A percentile compares a stretch with the other conserved stretches of the same genome.
These are phyloP conservation scores for Sciurus vulgaris DNA, from an alignment of 2,797 vertebrate species.

Conservation along the genomic window DNA sequence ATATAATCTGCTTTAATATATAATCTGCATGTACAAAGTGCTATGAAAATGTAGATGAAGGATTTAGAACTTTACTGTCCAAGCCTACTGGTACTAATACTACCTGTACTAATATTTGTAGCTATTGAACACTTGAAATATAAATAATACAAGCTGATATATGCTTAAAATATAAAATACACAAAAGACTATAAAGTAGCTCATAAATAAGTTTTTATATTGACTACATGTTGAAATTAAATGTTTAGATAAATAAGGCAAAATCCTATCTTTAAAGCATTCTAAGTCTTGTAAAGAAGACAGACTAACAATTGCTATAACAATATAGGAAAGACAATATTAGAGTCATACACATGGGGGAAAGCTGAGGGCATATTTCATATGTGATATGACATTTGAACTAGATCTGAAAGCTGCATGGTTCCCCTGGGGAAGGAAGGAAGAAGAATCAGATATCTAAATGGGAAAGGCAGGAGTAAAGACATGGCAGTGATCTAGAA, in stretches of 20 bases:
- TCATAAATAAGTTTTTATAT: slow-evolving; percentile 47
- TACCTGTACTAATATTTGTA: not conserved
- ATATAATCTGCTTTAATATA: not conserved
- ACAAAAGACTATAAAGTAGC: slow-evolving; percentile 2
- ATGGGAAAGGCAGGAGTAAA: slow-evolving; percentile 9
- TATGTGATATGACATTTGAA: not conserved
- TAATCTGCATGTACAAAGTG: not conserved
- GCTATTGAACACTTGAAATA: not conserved
- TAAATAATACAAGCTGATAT: slow-evolving; percentile 44
- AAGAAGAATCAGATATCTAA: not conserved
- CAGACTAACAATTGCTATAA: slow-evolving; percentile 5
- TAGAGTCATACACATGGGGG: not conserved
- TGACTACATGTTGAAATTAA: slow-evolving; percentile 51
- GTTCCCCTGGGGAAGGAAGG: not conserved
- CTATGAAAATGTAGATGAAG: not conserved
- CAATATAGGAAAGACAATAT: not conserved
- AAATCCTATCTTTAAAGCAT: not conserved
- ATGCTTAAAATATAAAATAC: slow-evolving; percentile 19
- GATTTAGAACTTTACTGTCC: not conserved
- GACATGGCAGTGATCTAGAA: not conserved
- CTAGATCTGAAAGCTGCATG: not conserved
- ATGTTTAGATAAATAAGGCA: slow-evolving; percentile 48
- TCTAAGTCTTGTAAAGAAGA: slow-evolving; percentile 49
- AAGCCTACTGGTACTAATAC: not conserved
- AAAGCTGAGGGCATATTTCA: not conserved